Conservation (phyloP, 2,888 invertebrate genomes). For the Stenodema calcarata region DNA sequence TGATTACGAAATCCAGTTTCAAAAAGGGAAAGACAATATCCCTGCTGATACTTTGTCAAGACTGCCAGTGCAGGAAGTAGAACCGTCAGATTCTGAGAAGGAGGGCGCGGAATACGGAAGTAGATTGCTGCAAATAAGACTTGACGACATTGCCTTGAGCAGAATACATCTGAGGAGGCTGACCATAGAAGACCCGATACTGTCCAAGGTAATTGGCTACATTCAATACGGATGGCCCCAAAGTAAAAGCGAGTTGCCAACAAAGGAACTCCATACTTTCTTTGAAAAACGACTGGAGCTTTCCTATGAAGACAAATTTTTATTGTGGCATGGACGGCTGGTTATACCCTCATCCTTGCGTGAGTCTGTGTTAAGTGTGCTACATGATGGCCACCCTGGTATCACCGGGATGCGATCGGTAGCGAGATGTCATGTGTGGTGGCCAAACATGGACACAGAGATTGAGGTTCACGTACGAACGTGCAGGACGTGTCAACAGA, state of each 20-base stretch:
- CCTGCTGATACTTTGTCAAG: background rate
- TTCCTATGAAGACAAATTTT: background rate
- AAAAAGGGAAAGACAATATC: background rate
- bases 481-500: background rate
- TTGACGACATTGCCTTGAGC: background rate
- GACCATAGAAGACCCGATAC: background rate
- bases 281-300: background rate
- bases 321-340: background rate
- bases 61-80: background rate
- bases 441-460: conserved; percentile 8
- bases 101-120: background rate
- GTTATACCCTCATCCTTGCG: background rate
- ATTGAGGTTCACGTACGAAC: background rate
- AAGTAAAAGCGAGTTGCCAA: background rate
- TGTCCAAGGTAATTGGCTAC: background rate
- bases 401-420: conserved; percentile 18
- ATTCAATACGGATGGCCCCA: background rate
- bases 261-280: background rate
- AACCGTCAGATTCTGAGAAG: background rate
- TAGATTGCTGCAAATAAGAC: no score
- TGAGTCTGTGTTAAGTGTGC: background rate
- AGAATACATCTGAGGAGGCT: background rate
- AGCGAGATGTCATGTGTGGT: conserved; percentile 31
- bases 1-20: background rate
- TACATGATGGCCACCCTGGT: conserved; percentile 29